Evolutionary conservation across 2,888 invertebrate species (phyloP).

Genomic region (Nudaria mundana): DNA sequence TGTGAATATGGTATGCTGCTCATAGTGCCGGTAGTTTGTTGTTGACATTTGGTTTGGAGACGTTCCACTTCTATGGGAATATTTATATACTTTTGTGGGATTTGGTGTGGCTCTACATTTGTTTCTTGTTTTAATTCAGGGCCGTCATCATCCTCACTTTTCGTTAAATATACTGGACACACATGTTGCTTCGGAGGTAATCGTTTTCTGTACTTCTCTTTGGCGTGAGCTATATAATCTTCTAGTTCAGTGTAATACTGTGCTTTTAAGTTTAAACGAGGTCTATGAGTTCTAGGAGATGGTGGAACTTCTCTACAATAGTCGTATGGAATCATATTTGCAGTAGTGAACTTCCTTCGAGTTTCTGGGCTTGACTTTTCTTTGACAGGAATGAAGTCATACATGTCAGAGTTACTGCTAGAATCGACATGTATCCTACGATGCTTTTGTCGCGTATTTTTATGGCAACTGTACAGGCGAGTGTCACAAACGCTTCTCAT

Average conservation of each 20-base stretch:
- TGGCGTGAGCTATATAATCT: slow-evolving; percentile 31
- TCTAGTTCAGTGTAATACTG: slow-evolving; percentile 52
- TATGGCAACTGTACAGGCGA: slow-evolving; percentile 53
- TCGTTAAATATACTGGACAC: slow-evolving; percentile 22
- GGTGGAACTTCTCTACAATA: slow-evolving; percentile 64
- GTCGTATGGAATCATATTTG: slow-evolving; percentile 39
- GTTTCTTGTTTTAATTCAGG: slow-evolving; percentile 17
- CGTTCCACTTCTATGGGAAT: slow-evolving; percentile 18
- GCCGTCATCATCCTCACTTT: slow-evolving; percentile 30
- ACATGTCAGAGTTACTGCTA: slow-evolving; percentile 58
- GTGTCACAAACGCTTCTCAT: slow-evolving; percentile 62
- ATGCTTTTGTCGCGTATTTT: slow-evolving; percentile 36
- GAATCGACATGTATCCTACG: slow-evolving; percentile 35
- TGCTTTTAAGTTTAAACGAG: slow-evolving; percentile 60
- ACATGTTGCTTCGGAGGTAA: slow-evolving; percentile 25
- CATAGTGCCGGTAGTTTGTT: slow-evolving; percentile 33
- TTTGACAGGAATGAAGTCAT: slow-evolving; percentile 68
- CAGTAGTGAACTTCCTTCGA: slow-evolving; percentile 53
- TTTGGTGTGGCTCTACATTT: slow-evolving; percentile 12
- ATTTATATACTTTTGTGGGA: slow-evolving; percentile 7
- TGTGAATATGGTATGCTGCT: slow-evolving; percentile 39
- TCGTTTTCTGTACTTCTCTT: slow-evolving; percentile 17
- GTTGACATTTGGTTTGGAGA: slow-evolving; percentile 20
- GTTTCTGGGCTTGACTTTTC: slow-evolving; percentile 68
- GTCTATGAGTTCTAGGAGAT: slow-evolving; percentile 61